Conservation (phyloP, 1,140 invertebrate species). For the Ridgeia piscesae region DNA sequence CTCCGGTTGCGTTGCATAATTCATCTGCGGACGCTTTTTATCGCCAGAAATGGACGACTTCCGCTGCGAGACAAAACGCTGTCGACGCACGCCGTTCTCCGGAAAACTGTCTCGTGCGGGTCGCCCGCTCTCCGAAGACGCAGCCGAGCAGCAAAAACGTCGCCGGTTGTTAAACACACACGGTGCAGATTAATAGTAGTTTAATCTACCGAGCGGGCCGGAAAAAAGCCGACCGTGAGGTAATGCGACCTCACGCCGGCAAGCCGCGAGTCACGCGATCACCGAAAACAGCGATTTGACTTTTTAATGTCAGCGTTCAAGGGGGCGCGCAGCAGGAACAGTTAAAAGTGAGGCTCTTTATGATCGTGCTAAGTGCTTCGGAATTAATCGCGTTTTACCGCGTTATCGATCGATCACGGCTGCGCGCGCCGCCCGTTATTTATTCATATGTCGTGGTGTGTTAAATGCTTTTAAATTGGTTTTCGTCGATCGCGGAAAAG, state of each 20-base stretch:
- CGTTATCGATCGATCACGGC: neutral
- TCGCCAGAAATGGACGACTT: neutral
- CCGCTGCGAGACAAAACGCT: neutral
- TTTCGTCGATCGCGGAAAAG: neutral
- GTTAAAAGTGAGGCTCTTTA: neutral
- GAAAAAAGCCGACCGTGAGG: neutral
- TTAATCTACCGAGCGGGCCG: conserved; percentile 3
- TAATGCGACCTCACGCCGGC: neutral
- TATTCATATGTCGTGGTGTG: conserved; percentile 5
- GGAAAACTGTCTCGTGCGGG: neutral
- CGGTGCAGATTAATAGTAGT: conserved; percentile 5
- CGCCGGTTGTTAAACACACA: conserved; percentile 3
- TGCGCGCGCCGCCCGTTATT: neutral
- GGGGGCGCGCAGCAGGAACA: neutral
- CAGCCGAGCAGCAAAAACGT: neutral
- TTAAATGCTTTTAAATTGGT: conserved; percentile 6
- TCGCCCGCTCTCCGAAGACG: neutral
- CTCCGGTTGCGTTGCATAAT: neutral
- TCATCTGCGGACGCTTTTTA: neutral
- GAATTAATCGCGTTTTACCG: conserved; percentile 5
- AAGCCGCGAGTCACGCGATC: neutral
- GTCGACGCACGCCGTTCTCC: neutral
- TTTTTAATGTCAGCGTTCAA: neutral
- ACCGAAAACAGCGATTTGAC: neutral
- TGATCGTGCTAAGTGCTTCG: neutral